phyloP scores from a whole-genome alignment of 2,797 vertebrate genomes.

The Muscicapa striata region DNA sequence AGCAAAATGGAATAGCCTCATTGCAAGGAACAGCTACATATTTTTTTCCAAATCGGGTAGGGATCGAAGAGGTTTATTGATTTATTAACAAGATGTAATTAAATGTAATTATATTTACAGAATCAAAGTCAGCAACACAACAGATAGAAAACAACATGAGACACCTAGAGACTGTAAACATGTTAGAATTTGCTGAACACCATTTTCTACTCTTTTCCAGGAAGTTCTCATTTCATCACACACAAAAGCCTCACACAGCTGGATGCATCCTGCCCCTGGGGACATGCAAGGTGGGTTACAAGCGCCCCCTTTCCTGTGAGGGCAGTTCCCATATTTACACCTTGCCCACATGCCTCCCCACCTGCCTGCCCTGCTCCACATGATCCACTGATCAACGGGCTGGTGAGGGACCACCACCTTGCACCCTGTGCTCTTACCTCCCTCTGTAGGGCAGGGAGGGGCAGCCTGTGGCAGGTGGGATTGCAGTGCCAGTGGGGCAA shows the following conservation, averaged over 20 bases:
- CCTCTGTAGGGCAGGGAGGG: background rate
- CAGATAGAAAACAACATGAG: background rate
- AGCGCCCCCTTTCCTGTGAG: background rate
- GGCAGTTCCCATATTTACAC: background rate
- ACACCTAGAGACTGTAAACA: background rate
- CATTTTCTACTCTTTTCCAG: background rate
- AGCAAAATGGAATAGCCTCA: background rate
- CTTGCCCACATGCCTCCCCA: fast-evolving
- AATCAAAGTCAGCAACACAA: background rate
- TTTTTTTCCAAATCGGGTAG: background rate
- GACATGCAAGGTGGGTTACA: fast-evolving
- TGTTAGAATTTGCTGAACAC: background rate
- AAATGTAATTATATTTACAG: background rate
- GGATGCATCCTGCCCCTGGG: fast-evolving
- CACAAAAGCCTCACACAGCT: background rate
- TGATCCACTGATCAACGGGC: fast-evolving
- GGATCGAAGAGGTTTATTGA: background rate
- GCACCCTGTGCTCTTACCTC: fast-evolving
- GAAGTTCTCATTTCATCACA: background rate
- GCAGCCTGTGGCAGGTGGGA: fast-evolving
- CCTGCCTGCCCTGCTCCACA: background rate
- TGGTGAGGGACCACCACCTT: background rate
- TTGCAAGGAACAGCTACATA: background rate
- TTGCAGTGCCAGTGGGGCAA: fast-evolving
- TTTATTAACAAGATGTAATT: constrained; percentile 54